These are phyloP conservation scores for Chrysina gloriosa DNA, from an alignment of 2,888 invertebrate species.

Conservation along the genomic window DNA sequence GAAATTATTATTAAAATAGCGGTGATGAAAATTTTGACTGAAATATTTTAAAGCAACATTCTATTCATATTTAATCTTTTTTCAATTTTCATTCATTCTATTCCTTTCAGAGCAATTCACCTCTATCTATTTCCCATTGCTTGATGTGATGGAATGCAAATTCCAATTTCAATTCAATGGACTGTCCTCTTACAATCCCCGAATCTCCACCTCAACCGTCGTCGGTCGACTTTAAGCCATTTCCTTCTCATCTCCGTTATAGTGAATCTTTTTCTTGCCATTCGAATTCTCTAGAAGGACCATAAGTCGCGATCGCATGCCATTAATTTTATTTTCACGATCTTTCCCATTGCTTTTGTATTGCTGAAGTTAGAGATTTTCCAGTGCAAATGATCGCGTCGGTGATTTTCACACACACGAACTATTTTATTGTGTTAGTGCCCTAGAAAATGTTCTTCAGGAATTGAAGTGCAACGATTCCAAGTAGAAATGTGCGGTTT, in stretches of 20 bases:
- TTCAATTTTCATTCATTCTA: background rate
- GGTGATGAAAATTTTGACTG: too few relatives aligned
- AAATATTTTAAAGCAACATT: too few relatives aligned
- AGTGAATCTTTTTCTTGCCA: slow-evolving; percentile 32
- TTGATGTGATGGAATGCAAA: slow-evolving; percentile 29
- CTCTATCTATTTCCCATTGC: slow-evolving; percentile 18
- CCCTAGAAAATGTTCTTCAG: background rate
- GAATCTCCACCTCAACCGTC: slow-evolving; percentile 10
- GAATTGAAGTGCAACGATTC: slow-evolving; percentile 8
- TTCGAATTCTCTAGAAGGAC: slow-evolving; percentile 22
- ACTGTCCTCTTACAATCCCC: slow-evolving; percentile 29
- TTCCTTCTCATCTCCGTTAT: slow-evolving; percentile 33
- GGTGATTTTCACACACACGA: slow-evolving; percentile 28
- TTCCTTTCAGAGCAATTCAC: background rate
- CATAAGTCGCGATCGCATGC: slow-evolving; percentile 32
- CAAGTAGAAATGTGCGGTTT: slow-evolving; percentile 17
- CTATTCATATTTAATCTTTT: background rate
- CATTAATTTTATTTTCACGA: slow-evolving; percentile 31
- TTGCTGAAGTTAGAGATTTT: slow-evolving; percentile 14
- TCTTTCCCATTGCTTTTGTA: slow-evolving; percentile 13
- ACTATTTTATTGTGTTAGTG: slow-evolving; percentile 18
- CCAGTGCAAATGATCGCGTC: slow-evolving; percentile 23
- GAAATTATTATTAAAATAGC: too few relatives aligned
- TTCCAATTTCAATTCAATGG: slow-evolving; percentile 37
- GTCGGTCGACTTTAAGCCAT: slow-evolving; percentile 33